A percentile compares a stretch with the other conserved stretches of the same genome.
phyloP scores from a whole-genome alignment of 2,797 vertebrate species.

The Echiichthys vipera region DNA sequence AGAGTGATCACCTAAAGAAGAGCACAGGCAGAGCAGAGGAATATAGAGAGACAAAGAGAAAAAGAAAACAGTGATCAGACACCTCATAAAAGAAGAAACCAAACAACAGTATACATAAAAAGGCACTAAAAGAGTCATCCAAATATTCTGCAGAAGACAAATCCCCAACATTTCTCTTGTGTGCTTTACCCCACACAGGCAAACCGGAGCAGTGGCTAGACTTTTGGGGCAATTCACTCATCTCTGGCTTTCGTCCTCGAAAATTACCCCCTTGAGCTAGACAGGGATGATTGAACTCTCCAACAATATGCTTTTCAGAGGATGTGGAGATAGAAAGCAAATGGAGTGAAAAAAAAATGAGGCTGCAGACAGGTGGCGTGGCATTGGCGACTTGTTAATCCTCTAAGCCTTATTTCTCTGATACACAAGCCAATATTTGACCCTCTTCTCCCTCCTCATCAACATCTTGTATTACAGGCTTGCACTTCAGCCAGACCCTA shows the following conservation, averaged over 20 bases:
- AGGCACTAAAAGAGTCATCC: conserved; percentile 4
- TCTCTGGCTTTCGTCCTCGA: conserved; percentile 30
- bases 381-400: conserved; percentile 52
- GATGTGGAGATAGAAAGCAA: conserved; percentile 57
- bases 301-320: conserved; percentile 37
- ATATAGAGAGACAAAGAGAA: not conserved
- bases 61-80: not conserved
- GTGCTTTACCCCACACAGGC: conserved; percentile 17
- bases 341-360: conserved; percentile 57
- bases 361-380: conserved; percentile 13
- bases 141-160: conserved; percentile 24
- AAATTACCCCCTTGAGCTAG: conserved; percentile 24
- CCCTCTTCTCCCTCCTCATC: conserved; percentile 1
- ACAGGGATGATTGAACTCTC: conserved; percentile 32
- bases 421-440: conserved; percentile 36
- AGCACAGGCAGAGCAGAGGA: not conserved
- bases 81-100: not conserved
- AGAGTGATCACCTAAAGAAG: conserved; percentile 93
- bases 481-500: not conserved
- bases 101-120: not conserved
- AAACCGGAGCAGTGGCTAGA: conserved; percentile 13
- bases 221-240: conserved; percentile 20
- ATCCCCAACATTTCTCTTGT: conserved; percentile 27
- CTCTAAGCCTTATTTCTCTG: conserved; percentile 34
- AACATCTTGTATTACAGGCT: conserved; percentile 7